Evolutionary conservation across 1,140 invertebrate species (phyloP), one percentile per base, ranked within the genome.

Genomic region (Drosophila pectinifera): DNA sequence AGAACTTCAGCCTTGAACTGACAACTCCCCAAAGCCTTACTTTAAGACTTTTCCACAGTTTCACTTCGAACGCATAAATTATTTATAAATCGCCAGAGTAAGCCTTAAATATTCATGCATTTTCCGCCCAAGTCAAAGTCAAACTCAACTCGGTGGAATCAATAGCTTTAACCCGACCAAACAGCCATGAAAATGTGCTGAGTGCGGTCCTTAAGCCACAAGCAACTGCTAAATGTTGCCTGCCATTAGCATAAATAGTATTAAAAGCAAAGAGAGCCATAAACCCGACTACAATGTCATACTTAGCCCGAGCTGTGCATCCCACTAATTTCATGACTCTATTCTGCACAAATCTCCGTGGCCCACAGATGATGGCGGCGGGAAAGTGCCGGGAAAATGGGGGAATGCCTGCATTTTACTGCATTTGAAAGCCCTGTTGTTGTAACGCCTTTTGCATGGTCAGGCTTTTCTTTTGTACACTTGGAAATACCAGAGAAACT

Each of bases 281-380:
- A 53, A 75, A 75, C 65, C 18, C 51, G 61, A 75, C 51, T 75
- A 65, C 73, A 75, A 75, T 75, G 72, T 76, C 73, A 65, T 68
- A 56, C 62, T 76, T 76, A 58, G 39, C 49, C 53, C 73, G 24
- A 59, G 58, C 54, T 68, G 74, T 68, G 74, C 73, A 63, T 38
- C 58, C 62, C 80, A 78, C 82, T 85, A 86, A 85, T 85, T 85
- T 85, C 78, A 81, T 78, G 81, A 61, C 81, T 85, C 64, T 81
- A 81, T 85, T 85, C 63, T 77, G 58, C 77, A 57, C 65, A 84
- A 85, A 80, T 80, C 80, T 54, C 42, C 61, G 51, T 75, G 61
- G 45, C 61, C 39, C 38, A 39, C 38, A 39, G 24, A 20, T 20
- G 13, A 28, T 55, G 20, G 41, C 42, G 31, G 1, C 4, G 48